Evolutionary conservation across 2,888 invertebrate species (phyloP).

Genomic region (Heliconius ethilla): DNA sequence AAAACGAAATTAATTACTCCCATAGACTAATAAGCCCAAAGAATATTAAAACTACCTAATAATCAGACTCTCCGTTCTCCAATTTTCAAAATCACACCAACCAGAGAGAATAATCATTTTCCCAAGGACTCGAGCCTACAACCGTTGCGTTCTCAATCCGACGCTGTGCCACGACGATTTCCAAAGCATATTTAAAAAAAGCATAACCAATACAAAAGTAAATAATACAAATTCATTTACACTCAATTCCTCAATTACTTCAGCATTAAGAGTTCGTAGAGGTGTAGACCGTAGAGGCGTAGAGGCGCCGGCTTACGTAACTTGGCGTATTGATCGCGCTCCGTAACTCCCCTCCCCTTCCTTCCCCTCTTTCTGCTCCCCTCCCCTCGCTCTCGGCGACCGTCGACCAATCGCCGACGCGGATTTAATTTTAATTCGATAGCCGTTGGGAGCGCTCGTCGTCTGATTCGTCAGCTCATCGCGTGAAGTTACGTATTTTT

Average conservation of each 20-base stretch:
- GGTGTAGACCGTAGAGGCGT: constrained; percentile 44
- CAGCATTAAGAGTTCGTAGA: constrained; percentile 39
- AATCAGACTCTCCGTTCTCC: too few species aligned
- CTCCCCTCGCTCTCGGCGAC: neutral
- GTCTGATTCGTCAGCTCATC: constrained; percentile 67
- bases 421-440: constrained; percentile 78
- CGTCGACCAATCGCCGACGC: constrained; percentile 64
- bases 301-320: constrained; percentile 69
- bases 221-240: constrained; percentile 34
- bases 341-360: constrained; percentile 23
- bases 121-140: neutral
- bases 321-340: constrained; percentile 71
- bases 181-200: neutral
- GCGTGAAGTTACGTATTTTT: constrained; percentile 42
- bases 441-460: constrained; percentile 61
- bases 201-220: neutral
- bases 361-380: neutral
- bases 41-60: too few species aligned
- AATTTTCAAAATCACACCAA: too few species aligned
- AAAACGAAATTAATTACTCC: neutral
- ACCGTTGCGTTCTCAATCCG: too few species aligned
- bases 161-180: neutral
- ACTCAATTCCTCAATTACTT: constrained; percentile 30
- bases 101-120: too few species aligned
- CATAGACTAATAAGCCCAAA: too few species aligned